phyloP scores from a whole-genome alignment of 2,113 vertebrate species.

The Oceanites oceanicus region DNA sequence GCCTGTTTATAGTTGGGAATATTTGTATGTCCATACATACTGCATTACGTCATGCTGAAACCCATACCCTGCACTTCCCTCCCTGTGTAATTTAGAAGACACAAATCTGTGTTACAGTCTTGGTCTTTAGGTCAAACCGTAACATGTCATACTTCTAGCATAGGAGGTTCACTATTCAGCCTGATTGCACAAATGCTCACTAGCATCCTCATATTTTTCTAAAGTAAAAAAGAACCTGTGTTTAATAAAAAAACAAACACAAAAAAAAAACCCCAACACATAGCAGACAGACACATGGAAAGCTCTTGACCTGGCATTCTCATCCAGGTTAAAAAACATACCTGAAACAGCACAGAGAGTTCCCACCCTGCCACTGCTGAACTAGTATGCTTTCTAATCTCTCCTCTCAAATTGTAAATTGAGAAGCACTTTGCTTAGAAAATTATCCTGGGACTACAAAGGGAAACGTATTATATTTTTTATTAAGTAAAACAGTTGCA shows the following conservation, averaged over 20 bases:
- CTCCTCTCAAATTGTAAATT: neutral
- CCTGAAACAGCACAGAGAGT: neutral
- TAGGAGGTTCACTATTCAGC: fast-evolving
- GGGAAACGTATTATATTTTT: neutral
- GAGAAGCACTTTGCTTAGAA: neutral
- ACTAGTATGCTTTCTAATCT: neutral
- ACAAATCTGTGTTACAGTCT: neutral
- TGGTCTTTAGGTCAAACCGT: neutral
- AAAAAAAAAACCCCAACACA: neutral
- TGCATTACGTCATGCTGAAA: neutral
- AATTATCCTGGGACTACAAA: neutral
- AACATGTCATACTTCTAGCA: neutral
- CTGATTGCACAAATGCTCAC: neutral
- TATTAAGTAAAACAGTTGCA: neutral
- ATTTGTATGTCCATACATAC: neutral
- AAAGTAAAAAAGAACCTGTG: neutral
- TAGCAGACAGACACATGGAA: neutral
- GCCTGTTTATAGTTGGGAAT: neutral
- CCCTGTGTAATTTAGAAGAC: neutral
- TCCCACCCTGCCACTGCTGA: neutral
- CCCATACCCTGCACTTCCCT: neutral
- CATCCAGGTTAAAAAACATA: neutral
- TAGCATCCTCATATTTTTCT: neutral
- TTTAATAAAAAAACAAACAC: neutral
- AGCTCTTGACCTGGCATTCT: neutral